Base-by-base conservation (phyloP, 2,888 invertebrate species). In the Tetramorium bicarinatum region DNA sequence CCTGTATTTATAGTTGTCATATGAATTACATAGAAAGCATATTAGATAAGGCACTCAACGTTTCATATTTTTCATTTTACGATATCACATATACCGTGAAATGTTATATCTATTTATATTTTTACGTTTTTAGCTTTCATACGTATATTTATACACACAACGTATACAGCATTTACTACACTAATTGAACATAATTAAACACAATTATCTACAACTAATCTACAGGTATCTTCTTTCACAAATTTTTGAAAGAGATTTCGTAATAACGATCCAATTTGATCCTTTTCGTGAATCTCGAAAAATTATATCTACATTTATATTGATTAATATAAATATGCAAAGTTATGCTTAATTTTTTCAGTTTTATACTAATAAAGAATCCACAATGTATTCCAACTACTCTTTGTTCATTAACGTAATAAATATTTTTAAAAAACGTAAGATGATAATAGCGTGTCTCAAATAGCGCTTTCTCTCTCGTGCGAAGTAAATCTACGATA, bases 401-500 rank as follows among this genome's bases (percentile, higher is more conserved):
- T 7, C 18, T 74, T 8, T 3, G 18, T 59, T 38, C 11, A 44
- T n/a, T 59, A 74, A 75, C 34, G 18, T 61, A 21, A 47, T 2
- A 15, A 15, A 62, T 0, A 34, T 49, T 9, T 47, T 4, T 8
- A n/a, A 71, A 56, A 18, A 52, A 52, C 15, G 7, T 13, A 13
- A 52, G 4, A n/a, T 18, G 38, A 54, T 44, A 56, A 56, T 11
- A 69, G n/a, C 15, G 4, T 62, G n/a, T 41, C n/a, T 69, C 44
- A 29, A 69, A 56, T 44, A 18, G 15, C 47, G 49, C 3, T 66
- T 38, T 47, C 38, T 64, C 18, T 47, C 25, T 64, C 18, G 29
- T 11, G 13, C 64, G 18, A 75, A 56, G 38, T 56, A 44, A 56
- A 79, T 79, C 44, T 34, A 69, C 56, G 69, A 18, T 44, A 54